Evolutionary conservation across 2,113 vertebrate species (phyloP).

Genomic region (Aix galericulata): DNA sequence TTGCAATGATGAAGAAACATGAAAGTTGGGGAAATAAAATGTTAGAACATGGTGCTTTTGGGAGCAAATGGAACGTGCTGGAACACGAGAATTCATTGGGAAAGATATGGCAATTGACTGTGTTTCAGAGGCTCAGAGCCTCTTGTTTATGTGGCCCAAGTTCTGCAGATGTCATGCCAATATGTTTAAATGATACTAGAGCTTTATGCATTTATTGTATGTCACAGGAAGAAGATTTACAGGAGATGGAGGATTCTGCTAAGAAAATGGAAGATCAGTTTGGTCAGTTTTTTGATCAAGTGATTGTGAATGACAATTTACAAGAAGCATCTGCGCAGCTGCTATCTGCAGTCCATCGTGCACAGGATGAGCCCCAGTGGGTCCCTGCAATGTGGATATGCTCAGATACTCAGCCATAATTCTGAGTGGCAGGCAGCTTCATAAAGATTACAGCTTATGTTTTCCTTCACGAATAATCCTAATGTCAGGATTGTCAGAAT

Average conservation of each 20-base stretch:
- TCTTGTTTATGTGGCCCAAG: background rate
- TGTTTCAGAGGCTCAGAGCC: background rate
- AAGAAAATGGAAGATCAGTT: conserved; percentile 88
- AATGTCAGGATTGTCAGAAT: conserved; percentile 55
- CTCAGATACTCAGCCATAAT: conserved; percentile 74
- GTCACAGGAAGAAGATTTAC: conserved; percentile 90
- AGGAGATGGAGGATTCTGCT: conserved; percentile 89
- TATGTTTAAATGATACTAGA: background rate
- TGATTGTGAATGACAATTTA: conserved; percentile 89
- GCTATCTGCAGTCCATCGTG: conserved; percentile 78
- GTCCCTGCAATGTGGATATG: conserved; percentile 90
- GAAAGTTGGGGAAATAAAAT: background rate
- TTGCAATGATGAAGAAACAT: background rate
- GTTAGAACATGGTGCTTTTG: background rate
- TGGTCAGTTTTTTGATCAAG: conserved; percentile 90
- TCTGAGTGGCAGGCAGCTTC: conserved; percentile 42
- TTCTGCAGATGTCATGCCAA: background rate
- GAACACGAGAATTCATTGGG: background rate
- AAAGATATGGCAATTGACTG: background rate
- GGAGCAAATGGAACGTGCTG: background rate
- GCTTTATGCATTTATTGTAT: background rate
- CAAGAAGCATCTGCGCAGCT: conserved; percentile 85
- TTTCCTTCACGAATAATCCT: conserved; percentile 62
- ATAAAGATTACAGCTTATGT: conserved; percentile 51
- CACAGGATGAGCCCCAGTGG: conserved; percentile 93